phyloP scores from a whole-genome alignment of 1,140 invertebrate genomes.

The Brachionus calyciflorus region DNA sequence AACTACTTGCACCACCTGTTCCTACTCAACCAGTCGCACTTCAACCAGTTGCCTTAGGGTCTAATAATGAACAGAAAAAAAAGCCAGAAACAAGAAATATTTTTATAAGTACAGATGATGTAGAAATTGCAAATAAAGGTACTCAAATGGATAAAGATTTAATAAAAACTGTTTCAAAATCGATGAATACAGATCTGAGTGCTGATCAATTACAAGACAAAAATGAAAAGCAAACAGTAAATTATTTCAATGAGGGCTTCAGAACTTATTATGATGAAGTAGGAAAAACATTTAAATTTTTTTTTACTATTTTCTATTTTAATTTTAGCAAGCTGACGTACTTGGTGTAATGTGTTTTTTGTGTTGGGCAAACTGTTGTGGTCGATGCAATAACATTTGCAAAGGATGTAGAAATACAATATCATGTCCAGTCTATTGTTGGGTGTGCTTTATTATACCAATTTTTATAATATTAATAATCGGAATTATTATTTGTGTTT shows the following conservation, averaged over 20 bases:
- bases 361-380: slow-evolving; percentile 35
- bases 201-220: background rate
- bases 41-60: too few relatives aligned
- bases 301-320: background rate
- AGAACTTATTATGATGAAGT: slow-evolving; percentile 44
- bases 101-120: slow-evolving; percentile 1
- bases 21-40: background rate
- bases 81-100: background rate
- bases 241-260: slow-evolving; percentile 34
- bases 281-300: background rate
- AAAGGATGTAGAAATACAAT: slow-evolving; percentile 39
- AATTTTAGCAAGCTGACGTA: slow-evolving; percentile 42
- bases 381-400: slow-evolving; percentile 23
- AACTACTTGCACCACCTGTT: background rate
- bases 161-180: background rate
- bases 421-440: slow-evolving; percentile 41
- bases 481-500: slow-evolving; percentile 1
- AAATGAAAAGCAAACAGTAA: background rate
- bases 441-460: slow-evolving; percentile 35
- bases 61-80: background rate
- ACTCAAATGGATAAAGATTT: slow-evolving; percentile 29
- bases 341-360: slow-evolving; percentile 40
- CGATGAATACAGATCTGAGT: background rate
- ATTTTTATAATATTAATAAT: background rate
- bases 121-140: background rate